These are phyloP conservation scores for Mesochorus sp. DNA, from an alignment of 2,888 invertebrate genomes.

Conservation along the genomic window DNA sequence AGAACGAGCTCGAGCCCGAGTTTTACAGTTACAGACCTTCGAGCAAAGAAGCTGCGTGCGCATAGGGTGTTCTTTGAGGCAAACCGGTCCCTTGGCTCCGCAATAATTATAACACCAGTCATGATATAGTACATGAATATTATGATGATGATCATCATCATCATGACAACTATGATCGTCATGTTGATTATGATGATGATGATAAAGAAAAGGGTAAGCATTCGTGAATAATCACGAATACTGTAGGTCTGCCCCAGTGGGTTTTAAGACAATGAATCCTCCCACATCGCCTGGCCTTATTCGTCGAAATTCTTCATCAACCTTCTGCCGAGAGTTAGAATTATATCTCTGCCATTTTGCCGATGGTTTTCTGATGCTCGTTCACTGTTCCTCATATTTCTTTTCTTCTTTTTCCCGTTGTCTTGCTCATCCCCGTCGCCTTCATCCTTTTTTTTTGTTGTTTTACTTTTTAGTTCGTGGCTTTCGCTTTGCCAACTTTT, in stretches of 20 bases:
- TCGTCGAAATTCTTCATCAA: constrained; percentile 63
- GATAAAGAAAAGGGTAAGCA: constrained; percentile 46
- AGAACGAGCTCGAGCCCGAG: neutral
- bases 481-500: constrained; percentile 76
- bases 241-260: constrained; percentile 69
- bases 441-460: neutral
- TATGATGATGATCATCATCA: constrained; percentile 48
- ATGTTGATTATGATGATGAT: no score
- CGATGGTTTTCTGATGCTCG: constrained; percentile 35
- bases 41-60: constrained; percentile 30
- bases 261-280: constrained; percentile 77
- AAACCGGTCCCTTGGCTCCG: constrained; percentile 65
- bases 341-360: constrained; percentile 41
- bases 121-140: constrained; percentile 42
- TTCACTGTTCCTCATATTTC: constrained; percentile 26
- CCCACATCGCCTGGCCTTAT: constrained; percentile 55
- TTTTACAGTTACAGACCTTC: constrained; percentile 7
- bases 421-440: constrained; percentile 35
- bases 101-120: constrained; percentile 73
- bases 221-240: constrained; percentile 5
- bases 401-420: constrained; percentile 29
- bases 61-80: constrained; percentile 38
- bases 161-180: no score
- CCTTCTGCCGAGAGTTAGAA: constrained; percentile 7
- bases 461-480: constrained; percentile 54